phyloP scores from a whole-genome alignment of 2,888 invertebrate species.

The Anthrax anthrax region DNA sequence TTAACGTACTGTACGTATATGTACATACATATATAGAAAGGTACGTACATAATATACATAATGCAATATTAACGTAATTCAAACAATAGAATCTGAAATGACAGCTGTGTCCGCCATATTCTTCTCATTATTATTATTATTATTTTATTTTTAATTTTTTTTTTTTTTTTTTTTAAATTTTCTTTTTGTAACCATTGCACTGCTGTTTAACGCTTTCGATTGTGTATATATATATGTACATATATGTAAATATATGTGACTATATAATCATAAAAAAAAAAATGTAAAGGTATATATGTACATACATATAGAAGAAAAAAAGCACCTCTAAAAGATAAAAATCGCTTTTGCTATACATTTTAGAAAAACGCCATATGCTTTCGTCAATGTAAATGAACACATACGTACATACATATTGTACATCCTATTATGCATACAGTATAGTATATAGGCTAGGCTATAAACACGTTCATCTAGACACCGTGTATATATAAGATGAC shows the following conservation, averaged over 20 bases:
- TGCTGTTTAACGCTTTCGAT: neutral
- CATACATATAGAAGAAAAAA: no score
- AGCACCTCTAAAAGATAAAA: neutral
- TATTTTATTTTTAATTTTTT: neutral
- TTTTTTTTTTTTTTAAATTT: no score
- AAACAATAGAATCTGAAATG: constrained; percentile 9
- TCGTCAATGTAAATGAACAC: neutral
- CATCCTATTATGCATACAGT: no score
- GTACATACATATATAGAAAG: no score
- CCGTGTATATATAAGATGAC: no score
- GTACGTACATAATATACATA: no score
- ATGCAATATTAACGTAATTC: constrained; percentile 1
- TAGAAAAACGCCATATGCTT: neutral
- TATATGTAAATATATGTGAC: no score
- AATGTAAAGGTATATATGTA: neutral
- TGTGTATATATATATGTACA: no score
- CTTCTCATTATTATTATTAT: constrained; percentile 2
- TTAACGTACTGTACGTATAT: no score
- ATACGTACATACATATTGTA: no score
- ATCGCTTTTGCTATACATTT: neutral
- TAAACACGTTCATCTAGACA: no score
- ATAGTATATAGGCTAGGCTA: no score
- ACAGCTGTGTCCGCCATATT: constrained; percentile 13
- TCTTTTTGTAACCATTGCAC: neutral
- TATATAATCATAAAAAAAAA: neutral